Base-by-base conservation (phyloP, 1,140 invertebrate genomes). In the Pseudomyrmex sp. region DNA sequence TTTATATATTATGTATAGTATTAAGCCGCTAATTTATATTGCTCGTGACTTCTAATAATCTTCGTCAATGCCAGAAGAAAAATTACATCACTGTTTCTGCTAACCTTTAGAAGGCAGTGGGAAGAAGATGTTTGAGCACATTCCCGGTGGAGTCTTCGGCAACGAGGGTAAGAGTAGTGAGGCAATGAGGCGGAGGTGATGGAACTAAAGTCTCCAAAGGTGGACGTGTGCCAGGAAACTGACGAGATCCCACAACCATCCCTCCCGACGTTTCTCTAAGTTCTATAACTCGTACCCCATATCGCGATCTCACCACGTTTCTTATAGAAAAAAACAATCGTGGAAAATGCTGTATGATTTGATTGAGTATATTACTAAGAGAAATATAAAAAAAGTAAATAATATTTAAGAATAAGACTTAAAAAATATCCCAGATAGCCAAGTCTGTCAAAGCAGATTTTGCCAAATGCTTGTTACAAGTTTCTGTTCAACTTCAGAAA, bases 281-380 rank as follows among this genome's bases (percentile, higher is more conserved):
- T 84, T 96, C 96, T 63, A 96, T 94, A 2, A 96, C 93, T 13
- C 95, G 93, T 18, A 96, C 88, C 12, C 96, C 96, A 82, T 91
- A 92, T 44, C 91, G 90, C 2, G 95, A 95, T 66, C 93, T 94
- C n/a, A 96, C 92, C n/a, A 94, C 91, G 85, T 95, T 94, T 59
- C 95, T 95, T 46, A 26, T 13, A 48, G 26, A 46, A 50, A 15
- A 70, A 48, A 44, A 46, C 69, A 58, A 58, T 58, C 1, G 35
- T 69, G 26, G 4, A 35, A 35, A 35, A 18, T 35, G 50, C 44
- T 54, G 1, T 44, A 65, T 70, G 69, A 66, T 44, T 63, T 52
- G 7, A 63, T 18, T 18, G 5, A 35, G 9, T 76, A 20, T 3
- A 54, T 44, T 44, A 76, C 8, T 77, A 12, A 4, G 1, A 44